phyloP scores from a whole-genome alignment of 2,113 vertebrate genomes.

The Stegastes partitus region DNA sequence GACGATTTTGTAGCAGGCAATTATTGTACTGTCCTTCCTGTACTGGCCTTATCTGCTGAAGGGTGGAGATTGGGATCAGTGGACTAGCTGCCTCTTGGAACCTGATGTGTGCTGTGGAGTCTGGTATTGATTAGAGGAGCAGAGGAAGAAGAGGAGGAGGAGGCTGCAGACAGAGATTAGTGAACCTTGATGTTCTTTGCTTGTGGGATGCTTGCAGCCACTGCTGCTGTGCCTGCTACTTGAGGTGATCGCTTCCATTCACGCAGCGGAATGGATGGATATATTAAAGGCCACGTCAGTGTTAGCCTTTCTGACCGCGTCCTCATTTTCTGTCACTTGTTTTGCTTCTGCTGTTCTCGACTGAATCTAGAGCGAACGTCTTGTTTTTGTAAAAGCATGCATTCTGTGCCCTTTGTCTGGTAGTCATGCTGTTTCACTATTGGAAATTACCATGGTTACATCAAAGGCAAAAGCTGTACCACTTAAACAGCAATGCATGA shows the following conservation, averaged over 20 bases:
- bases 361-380: not conserved
- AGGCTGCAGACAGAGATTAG: conserved; percentile 61
- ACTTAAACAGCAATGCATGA: not conserved
- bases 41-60: conserved; percentile 65
- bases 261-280: conserved; percentile 16
- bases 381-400: not conserved
- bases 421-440: conserved; percentile 6
- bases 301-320: conserved; percentile 13
- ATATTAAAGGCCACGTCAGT: conserved; percentile 18
- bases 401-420: not conserved
- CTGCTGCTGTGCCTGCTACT: conserved; percentile 23
- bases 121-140: conserved; percentile 68
- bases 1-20: conserved; percentile 61
- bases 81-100: conserved; percentile 54
- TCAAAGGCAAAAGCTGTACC: conserved; percentile 12
- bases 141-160: conserved; percentile 45
- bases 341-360: conserved; percentile 3
- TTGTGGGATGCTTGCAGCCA: conserved; percentile 28
- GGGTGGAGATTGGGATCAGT: conserved; percentile 70
- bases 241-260: conserved; percentile 14
- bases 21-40: conserved; percentile 66
- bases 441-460: conserved; percentile 11
- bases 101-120: conserved; percentile 52
- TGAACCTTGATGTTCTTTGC: conserved; percentile 50
- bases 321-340: not conserved